phyloP scores from a whole-genome alignment of 2,888 invertebrate species.

The Glaucopsyche alexis region DNA sequence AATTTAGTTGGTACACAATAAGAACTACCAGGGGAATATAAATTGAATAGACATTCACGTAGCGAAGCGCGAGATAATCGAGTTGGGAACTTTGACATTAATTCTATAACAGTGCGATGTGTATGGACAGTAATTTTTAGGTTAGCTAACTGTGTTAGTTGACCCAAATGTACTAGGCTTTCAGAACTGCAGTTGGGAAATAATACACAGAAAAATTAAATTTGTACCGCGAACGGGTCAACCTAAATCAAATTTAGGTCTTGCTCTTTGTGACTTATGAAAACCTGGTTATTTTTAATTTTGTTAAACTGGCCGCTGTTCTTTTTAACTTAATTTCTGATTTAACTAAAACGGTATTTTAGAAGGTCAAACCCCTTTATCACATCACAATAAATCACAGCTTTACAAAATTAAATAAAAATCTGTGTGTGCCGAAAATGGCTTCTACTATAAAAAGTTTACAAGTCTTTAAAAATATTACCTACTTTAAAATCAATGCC shows the following conservation, averaged over 20 bases:
- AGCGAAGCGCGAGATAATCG: neutral
- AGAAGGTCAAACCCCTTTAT: no score
- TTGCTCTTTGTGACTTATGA: neutral
- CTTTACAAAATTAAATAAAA: no score
- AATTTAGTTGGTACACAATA: slow-evolving; percentile 12
- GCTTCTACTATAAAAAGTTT: no score
- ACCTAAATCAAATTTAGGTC: slow-evolving; percentile 7
- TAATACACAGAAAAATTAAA: neutral
- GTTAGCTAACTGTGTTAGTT: neutral
- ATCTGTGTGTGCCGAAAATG: no score
- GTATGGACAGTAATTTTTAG: slow-evolving; percentile 11
- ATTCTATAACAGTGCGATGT: neutral
- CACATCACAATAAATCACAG: no score
- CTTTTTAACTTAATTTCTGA: neutral
- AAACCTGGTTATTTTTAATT: neutral
- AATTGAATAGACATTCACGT: slow-evolving; percentile 10
- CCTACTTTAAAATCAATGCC: no score
- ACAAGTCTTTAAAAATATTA: no score
- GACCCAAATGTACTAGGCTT: neutral
- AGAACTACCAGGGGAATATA: slow-evolving; percentile 11
- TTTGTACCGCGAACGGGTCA: neutral
- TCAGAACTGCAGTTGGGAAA: neutral
- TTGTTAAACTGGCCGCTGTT: neutral
- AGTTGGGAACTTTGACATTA: slow-evolving; percentile 8
- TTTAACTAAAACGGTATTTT: no score